These are phyloP conservation scores for Battus philenor DNA, from an alignment of 1,140 invertebrate species.

Conservation along the genomic window DNA sequence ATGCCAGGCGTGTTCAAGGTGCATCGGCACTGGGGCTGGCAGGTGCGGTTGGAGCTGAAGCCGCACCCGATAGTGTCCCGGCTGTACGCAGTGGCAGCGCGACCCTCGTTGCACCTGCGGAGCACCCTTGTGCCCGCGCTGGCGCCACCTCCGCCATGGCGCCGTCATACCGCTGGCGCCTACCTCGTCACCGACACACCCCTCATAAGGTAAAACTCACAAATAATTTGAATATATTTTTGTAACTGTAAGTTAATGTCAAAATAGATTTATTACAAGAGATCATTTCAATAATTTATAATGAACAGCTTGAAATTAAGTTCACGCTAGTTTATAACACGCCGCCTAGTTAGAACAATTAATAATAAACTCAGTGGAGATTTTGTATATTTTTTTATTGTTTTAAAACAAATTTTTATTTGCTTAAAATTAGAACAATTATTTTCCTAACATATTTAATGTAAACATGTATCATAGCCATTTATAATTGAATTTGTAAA, in stretches of 20 bases:
- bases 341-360: too few relatives aligned
- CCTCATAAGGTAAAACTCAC: slow-evolving; percentile 79
- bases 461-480: too few relatives aligned
- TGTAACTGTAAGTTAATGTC: too few relatives aligned
- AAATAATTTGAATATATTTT: too few relatives aligned
- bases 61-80: slow-evolving; percentile 86
- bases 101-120: slow-evolving; percentile 83
- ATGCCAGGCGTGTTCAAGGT: slow-evolving; percentile 90
- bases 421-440: too few relatives aligned
- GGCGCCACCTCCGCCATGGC: slow-evolving; percentile 91
- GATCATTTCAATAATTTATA: too few relatives aligned
- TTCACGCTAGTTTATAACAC: too few relatives aligned
- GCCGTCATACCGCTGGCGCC: slow-evolving; percentile 78
- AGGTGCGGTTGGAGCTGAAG: slow-evolving; percentile 87
- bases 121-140: slow-evolving; percentile 78
- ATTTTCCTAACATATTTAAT: too few relatives aligned
- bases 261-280: slow-evolving; percentile 24
- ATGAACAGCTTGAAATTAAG: too few relatives aligned
- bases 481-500: too few relatives aligned
- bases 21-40: slow-evolving; percentile 81
- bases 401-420: slow-evolving; percentile 10
- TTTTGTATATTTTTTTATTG: too few relatives aligned
- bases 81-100: slow-evolving; percentile 81
- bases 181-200: slow-evolving; percentile 84
- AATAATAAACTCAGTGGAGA: too few relatives aligned